Percentiles rank a stretch among this genome's conserved stretches.
Conservation (phyloP, 2,113 vertebrate species). For the Elephantulus edwardii region DNA sequence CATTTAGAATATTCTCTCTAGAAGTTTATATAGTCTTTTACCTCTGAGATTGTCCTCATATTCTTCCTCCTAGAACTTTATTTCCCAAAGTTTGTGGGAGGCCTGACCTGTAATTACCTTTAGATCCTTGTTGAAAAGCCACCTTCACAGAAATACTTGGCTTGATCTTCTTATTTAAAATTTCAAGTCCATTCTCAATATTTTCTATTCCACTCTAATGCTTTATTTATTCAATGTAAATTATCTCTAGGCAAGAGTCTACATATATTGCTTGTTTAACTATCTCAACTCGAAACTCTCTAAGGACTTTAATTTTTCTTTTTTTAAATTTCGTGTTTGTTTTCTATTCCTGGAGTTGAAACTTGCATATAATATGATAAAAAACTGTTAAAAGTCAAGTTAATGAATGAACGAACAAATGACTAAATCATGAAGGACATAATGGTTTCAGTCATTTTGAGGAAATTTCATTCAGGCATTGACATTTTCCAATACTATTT, state of each 20-base stretch:
- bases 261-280: neutral
- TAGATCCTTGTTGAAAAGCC: neutral
- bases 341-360: neutral
- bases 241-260: neutral
- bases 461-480: neutral
- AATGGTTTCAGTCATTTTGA: neutral
- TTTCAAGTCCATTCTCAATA: neutral
- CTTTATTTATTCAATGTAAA: neutral
- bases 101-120: neutral
- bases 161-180: neutral
- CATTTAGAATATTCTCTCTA: neutral
- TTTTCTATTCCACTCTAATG: neutral
- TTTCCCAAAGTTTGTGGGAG: neutral
- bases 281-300: neutral
- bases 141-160: neutral
- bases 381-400: neutral
- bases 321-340: slow-evolving; percentile 15
- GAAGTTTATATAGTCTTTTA: neutral
- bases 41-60: neutral
- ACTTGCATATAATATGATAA: neutral
- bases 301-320: neutral
- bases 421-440: neutral
- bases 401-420: slow-evolving; percentile 19
- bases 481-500: neutral
- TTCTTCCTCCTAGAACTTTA: neutral